Conservation (phyloP, 1,140 invertebrate genomes). For the Penaeus japonicus region DNA sequence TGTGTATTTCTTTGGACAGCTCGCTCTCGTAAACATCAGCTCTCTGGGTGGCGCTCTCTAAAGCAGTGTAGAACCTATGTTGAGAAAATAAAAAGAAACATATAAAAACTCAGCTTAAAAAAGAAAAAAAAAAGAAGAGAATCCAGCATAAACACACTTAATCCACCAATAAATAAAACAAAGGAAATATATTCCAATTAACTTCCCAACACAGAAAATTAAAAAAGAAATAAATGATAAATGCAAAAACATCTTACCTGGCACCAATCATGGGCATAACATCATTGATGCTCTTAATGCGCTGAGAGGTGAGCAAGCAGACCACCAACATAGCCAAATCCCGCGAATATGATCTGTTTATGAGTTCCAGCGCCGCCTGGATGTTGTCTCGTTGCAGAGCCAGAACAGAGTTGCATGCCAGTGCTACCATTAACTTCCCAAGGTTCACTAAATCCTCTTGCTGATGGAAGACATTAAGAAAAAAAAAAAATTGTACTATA, state of each 20-base stretch:
- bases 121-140: background rate
- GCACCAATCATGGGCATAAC: slow-evolving; percentile 98
- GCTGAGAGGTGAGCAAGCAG: slow-evolving; percentile 68
- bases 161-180: too few species aligned
- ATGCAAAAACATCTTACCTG: slow-evolving; percentile 25
- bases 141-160: background rate
- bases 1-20: slow-evolving; percentile 92
- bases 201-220: too few species aligned
- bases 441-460: slow-evolving; percentile 92
- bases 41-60: slow-evolving; percentile 87
- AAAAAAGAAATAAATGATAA: background rate
- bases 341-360: slow-evolving; percentile 72
- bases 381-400: slow-evolving; percentile 86
- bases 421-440: slow-evolving; percentile 88
- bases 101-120: background rate
- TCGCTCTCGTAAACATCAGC: slow-evolving; percentile 91
- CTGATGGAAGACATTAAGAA: slow-evolving; percentile 61
- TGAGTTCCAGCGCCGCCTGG: slow-evolving; percentile 85
- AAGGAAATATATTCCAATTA: too few species aligned
- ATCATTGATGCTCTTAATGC: slow-evolving; percentile 82
- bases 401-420: slow-evolving; percentile 89
- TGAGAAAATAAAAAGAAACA: background rate
- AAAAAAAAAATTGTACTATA: too few species aligned
- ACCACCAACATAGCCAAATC: slow-evolving; percentile 94
- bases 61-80: slow-evolving; percentile 89